phyloP scores from a whole-genome alignment of 2,888 invertebrate genomes.

The Ophion ellenae region DNA sequence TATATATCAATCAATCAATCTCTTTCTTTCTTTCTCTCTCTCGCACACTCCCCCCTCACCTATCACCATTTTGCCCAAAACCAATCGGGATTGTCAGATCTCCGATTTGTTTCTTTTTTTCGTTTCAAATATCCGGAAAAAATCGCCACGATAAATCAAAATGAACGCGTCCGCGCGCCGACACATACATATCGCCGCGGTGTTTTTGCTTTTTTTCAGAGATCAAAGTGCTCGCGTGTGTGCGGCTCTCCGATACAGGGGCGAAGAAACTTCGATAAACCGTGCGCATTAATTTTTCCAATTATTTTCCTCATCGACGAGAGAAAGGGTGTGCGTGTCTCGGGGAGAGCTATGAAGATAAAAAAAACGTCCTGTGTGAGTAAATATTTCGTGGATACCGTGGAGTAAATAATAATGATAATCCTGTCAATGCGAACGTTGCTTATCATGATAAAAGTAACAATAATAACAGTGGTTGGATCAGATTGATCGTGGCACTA shows the following conservation, averaged over 20 bases:
- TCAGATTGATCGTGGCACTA: not conserved
- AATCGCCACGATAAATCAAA: conserved; percentile 27
- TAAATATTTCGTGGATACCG: not conserved
- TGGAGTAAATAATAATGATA: conserved; percentile 10
- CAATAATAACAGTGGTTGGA: not conserved
- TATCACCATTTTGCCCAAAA: conserved; percentile 29
- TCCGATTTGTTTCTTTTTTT: not conserved
- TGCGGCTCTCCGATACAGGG: conserved; percentile 10
- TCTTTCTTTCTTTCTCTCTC: conserved; percentile 8
- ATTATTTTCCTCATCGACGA: not conserved
- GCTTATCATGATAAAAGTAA: not conserved
- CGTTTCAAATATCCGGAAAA: not conserved
- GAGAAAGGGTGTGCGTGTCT: conserved; percentile 57
- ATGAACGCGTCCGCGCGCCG: conserved; percentile 18
- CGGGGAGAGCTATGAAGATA: conserved; percentile 5
- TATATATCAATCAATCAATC: not conserved
- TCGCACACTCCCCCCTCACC: not conserved
- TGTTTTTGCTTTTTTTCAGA: conserved; percentile 8
- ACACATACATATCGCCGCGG: not conserved
- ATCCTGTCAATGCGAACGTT: not conserved
- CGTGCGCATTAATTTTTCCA: conserved; percentile 38
- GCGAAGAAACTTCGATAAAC: conserved; percentile 50
- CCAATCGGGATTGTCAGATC: conserved; percentile 36
- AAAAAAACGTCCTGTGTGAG: not conserved
- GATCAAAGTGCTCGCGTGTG: conserved; percentile 30